Conservation (phyloP, 2,113 vertebrate genomes). For the Crotalus helleri region DNA sequence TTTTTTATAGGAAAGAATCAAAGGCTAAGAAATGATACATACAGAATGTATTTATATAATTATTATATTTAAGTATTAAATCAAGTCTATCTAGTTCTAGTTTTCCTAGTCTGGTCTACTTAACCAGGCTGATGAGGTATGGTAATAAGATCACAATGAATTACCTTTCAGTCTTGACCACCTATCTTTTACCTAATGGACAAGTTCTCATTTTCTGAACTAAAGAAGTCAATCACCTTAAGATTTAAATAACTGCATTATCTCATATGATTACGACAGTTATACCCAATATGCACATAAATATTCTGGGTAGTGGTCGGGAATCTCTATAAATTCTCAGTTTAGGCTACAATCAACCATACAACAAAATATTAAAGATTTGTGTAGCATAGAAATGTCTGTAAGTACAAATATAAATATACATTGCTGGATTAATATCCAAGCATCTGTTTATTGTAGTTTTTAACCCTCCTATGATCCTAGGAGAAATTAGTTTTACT, state of each 20-base stretch:
- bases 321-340: background rate
- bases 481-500: constrained; percentile 3
- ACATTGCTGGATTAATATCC: background rate
- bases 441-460: background rate
- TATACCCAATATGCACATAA: background rate
- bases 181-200: background rate
- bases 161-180: background rate
- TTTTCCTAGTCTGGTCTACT: background rate
- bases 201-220: background rate
- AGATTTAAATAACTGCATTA: background rate
- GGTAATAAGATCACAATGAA: background rate
- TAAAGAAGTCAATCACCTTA: background rate
- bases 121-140: background rate
- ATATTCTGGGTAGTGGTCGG: background rate
- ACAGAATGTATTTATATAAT: background rate
- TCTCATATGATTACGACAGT: background rate
- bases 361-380: background rate
- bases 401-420: background rate
- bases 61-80: background rate
- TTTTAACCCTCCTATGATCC: background rate
- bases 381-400: background rate
- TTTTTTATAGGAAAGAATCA: background rate
- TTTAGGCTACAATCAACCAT: background rate
- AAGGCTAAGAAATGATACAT: background rate
- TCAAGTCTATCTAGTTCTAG: background rate